phyloP scores from a whole-genome alignment of 2,888 invertebrate genomes.

The Parasteatoda lunata region DNA sequence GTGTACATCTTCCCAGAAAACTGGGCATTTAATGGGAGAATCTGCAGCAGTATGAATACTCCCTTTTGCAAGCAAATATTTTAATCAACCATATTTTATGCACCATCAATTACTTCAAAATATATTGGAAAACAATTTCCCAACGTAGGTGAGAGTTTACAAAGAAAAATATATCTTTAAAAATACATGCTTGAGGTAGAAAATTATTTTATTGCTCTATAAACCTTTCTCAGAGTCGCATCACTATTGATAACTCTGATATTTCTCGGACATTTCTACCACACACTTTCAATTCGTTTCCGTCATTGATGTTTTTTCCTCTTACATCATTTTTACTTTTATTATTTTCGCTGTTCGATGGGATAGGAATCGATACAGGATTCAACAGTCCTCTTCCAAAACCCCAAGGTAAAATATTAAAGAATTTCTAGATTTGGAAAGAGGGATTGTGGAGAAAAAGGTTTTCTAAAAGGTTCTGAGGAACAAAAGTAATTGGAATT shows the following conservation, averaged over 20 bases:
- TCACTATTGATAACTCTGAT: conserved; percentile 6
- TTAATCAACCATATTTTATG: no score
- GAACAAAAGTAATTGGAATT: conserved; percentile 16
- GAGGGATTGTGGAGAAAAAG: conserved; percentile 12
- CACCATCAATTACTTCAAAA: not conserved
- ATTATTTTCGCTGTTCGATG: no score
- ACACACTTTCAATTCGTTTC: conserved; percentile 16
- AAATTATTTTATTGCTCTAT: not conserved
- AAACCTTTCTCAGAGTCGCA: not conserved
- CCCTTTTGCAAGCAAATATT: no score
- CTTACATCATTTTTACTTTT: no score
- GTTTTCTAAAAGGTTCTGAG: not conserved
- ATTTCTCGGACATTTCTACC: not conserved
- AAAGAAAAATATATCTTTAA: not conserved
- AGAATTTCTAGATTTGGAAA: conserved; percentile 26
- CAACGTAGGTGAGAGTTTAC: not conserved
- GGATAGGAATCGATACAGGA: not conserved
- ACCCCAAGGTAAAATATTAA: conserved; percentile 28
- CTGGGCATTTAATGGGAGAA: no score
- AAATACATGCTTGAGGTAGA: conserved; percentile 9
- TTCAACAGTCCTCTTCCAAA: conserved; percentile 9
- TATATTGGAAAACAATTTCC: not conserved
- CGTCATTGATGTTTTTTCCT: conserved; percentile 17
- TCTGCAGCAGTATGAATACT: no score
- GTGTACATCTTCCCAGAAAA: no score